Evolutionary conservation across 2,797 vertebrate species (phyloP).

Genomic region (Loris lydekkerianus): DNA sequence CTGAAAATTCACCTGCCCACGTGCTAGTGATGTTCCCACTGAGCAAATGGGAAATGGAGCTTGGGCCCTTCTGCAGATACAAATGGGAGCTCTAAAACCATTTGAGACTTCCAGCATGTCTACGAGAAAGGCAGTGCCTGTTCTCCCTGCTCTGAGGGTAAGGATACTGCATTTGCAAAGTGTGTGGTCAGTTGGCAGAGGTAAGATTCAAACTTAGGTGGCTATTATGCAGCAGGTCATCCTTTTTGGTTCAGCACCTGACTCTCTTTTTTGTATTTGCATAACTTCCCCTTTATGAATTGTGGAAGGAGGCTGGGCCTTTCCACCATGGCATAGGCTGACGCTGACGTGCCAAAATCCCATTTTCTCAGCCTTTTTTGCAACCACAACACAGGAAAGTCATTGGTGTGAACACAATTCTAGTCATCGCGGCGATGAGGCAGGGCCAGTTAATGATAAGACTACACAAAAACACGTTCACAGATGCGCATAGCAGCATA

Average conservation of each 20-base stretch:
- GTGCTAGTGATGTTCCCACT: neutral
- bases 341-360: neutral
- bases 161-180: neutral
- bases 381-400: neutral
- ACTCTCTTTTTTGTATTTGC: neutral
- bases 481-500: neutral
- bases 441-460: neutral
- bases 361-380: neutral
- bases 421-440: neutral
- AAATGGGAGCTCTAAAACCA: neutral
- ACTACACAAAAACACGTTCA: neutral
- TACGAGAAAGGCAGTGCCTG: neutral
- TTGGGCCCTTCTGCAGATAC: too few relatives aligned
- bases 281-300: neutral
- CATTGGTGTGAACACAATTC: neutral
- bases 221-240: too few relatives aligned
- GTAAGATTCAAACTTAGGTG: neutral
- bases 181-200: neutral
- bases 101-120: neutral
- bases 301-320: neutral
- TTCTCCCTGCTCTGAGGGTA: neutral
- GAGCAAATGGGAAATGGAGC: neutral
- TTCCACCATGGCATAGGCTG: neutral
- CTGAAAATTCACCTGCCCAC: neutral
- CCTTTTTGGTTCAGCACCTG: neutral